Base-by-base conservation (phyloP, 1,140 invertebrate species). In the Drosophila trapezifrons region DNA sequence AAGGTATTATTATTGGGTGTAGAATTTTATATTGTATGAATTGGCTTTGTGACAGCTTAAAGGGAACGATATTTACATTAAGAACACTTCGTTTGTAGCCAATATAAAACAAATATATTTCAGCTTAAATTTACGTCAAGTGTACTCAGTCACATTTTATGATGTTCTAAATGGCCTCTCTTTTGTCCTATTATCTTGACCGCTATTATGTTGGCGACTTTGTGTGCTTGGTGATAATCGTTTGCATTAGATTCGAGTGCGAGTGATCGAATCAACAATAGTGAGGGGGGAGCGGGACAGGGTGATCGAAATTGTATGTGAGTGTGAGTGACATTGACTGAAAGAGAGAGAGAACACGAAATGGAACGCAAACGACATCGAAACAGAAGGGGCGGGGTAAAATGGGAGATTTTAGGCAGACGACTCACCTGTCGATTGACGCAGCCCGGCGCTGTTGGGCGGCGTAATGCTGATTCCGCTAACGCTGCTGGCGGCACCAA, bases 401-500 rank as follows among this genome's bases (percentile, higher is more conserved):
- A 46, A 47, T 15, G 35, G 40, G 20, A n/a, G 12, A 10, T 17
- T 22, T 46, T n/a, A 29, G 38, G 40, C 29, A 29, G 13, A 17
- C 17, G 18, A 85, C 87, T 91, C 86, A 91, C 90, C 90, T 77
- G 90, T 80, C 38, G 90, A 66, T 76, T 91, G 90, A 18, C 90
- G 73, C 35, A 91, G 72, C 29, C 90, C 90, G 56, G 90, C 90
- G 45, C 90, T 91, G 35, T 91, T 91, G 3, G 90, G 90, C 49
- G 90, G 90, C 65, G 90, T 91, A 49, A 91, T 91, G 56, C 83
- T 91, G 35, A 90, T 77, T 35, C 76, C 85, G 22, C 80, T 71
- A 27, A 89, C 74, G 64, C 72, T 86, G 77, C 82, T 87, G 62
- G 70, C 74, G 17, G 64, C 81, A 35, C 78, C 85, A 20, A 76